Base-by-base conservation (phyloP, 2,888 invertebrate species). In the Dynastes hyllus region DNA sequence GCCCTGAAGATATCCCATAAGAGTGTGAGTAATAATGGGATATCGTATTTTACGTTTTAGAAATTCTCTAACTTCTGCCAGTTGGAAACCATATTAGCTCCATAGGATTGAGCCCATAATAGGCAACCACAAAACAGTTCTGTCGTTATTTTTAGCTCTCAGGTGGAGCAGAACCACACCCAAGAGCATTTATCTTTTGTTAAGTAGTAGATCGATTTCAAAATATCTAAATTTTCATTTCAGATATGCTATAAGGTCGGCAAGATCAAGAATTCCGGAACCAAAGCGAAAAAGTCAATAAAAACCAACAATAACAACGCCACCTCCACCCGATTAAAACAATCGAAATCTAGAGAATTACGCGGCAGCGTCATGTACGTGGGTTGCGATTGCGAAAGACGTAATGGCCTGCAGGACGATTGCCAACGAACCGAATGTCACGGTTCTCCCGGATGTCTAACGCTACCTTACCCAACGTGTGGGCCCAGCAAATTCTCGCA, bases 321-420 rank as follows among this genome's bases (percentile, higher is more conserved):
- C 3, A 73, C n/a, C 6, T 22, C 40, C 8, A 77, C 77, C 27
- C 66, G 71, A 27, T 4, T 79, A 9, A 87, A 83, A 80, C 85
- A 86, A 65, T 89, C 91, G 53, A 91, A 89, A 82, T 92, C 92
- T 50, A 89, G 91, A 6, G 93, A 93, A 85, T 84, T 92, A 58
- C 88, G 90, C 2, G 89, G 87, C 53, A 89, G 92, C 53, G 88
- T 91, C 76, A 88, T 92, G 81, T 91, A 91, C 80, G 89, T 90
- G 11, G 91, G 91, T 53, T 93, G 92, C 82, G 91, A 91, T 63
- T 93, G 92, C 84, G 90, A 91, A 80, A 91, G 90, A 84, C 88
- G 90, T 9, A 92, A 92, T 82, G 92, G 93, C 5, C 87, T 92
- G 29, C 92, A 93, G 85, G 91, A 92, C 78, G 91, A 92, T 80